phyloP scores from a whole-genome alignment of 1,140 invertebrate genomes.

The Cephus cinctus region DNA sequence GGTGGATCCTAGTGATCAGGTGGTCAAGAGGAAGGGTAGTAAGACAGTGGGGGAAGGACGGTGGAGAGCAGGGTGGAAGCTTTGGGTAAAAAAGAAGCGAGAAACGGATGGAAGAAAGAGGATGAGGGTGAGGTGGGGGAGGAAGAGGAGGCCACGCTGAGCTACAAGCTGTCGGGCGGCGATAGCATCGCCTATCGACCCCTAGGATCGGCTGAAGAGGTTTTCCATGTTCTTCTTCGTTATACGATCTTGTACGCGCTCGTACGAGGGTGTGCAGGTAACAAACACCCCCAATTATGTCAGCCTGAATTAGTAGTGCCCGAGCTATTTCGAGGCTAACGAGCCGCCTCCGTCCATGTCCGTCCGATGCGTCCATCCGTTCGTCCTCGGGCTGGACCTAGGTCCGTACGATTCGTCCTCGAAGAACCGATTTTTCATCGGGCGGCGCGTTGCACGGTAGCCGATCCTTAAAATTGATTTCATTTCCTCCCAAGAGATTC shows the following conservation, averaged over 20 bases:
- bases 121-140: constrained; percentile 19
- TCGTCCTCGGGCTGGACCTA: constrained; percentile 3
- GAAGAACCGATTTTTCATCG: constrained; percentile 43
- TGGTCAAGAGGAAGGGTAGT: constrained; percentile 11
- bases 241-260: constrained; percentile 51
- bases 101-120: constrained; percentile 16
- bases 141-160: constrained; percentile 28
- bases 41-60: neutral
- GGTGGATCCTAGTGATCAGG: too few relatives aligned
- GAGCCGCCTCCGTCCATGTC: constrained; percentile 28
- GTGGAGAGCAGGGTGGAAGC: neutral
- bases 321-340: constrained; percentile 46
- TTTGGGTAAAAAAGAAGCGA: constrained; percentile 17
- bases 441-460: constrained; percentile 26
- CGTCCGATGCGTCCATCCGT: neutral
- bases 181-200: constrained; percentile 53
- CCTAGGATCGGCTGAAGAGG: constrained; percentile 50
- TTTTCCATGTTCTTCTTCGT: constrained; percentile 56
- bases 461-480: constrained; percentile 24
- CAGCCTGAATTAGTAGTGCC: constrained; percentile 52
- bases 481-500: constrained; percentile 6
- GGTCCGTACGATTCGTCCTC: constrained; percentile 4
- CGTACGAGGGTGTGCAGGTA: constrained; percentile 48
- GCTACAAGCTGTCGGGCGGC: constrained; percentile 47
- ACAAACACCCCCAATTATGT: constrained; percentile 56